These are phyloP conservation scores for Aplochiton taeniatus DNA, from an alignment of 2,797 vertebrate species.

Conservation along the genomic window DNA sequence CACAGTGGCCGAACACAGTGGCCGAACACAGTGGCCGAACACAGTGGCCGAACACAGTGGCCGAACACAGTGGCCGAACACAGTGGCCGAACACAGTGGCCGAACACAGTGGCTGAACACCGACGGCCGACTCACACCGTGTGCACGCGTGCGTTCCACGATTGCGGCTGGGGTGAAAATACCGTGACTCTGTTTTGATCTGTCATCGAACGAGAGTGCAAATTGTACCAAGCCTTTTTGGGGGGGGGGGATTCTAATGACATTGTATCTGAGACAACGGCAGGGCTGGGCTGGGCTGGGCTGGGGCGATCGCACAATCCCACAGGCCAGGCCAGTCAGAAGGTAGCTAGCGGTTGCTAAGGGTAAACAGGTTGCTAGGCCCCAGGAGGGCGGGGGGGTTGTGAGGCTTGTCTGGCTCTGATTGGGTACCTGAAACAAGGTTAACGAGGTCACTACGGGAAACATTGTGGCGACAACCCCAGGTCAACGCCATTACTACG, in stretches of 20 bases:
- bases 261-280: slow-evolving; percentile 25
- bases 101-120: too few relatives aligned
- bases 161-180: neutral
- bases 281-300: slow-evolving; percentile 6
- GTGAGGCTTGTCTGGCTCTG: slow-evolving; percentile 72
- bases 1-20: too few relatives aligned
- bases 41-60: too few relatives aligned
- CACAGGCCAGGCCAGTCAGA: slow-evolving; percentile 41
- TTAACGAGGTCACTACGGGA: slow-evolving; percentile 67
- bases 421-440: slow-evolving; percentile 74
- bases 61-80: too few relatives aligned
- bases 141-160: too few relatives aligned
- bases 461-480: slow-evolving; percentile 39
- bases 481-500: slow-evolving; percentile 28
- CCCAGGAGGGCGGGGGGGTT: slow-evolving; percentile 47
- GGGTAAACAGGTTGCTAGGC: slow-evolving; percentile 62
- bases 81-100: too few relatives aligned
- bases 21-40: too few relatives aligned
- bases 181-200: slow-evolving; percentile 12
- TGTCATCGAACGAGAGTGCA: slow-evolving; percentile 8
- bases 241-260: neutral
- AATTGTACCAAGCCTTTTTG: slow-evolving; percentile 35
- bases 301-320: slow-evolving; percentile 12
- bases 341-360: slow-evolving; percentile 77
- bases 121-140: too few relatives aligned